Evolutionary conservation across 2,888 invertebrate genomes (phyloP), one percentile per base, ranked within the genome.

Genomic region (Ormia ochracea): DNA sequence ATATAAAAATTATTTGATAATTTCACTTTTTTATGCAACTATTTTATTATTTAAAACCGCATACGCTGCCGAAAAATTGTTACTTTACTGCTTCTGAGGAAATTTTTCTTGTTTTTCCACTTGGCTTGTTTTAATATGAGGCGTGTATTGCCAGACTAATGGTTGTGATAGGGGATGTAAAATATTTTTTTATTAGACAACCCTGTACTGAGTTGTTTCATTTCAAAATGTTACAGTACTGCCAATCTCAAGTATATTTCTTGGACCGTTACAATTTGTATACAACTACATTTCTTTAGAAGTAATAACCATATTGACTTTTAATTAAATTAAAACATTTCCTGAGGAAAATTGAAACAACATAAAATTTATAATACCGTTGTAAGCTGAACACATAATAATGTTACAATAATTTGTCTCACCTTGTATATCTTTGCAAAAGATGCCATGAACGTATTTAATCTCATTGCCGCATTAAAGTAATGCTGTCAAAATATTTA

Each of bases 61-160:
- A 36, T 17, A 45, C 59, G 52, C 31, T 26, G 21, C 9, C 0
- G 9, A 61, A 58, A 41, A 38, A 21, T 58, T 10, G n/a, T 36
- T 45, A 12, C 12, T 73, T 45, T 19, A 10, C 54, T 26, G 21
- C 38, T 41, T 23, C 31, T 31, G 17, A 36, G n/a, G 43, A 65
- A 74, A 50, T 19, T 26, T 54, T 63, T 59, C 28, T 31, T 41
- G 21, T 43, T 41, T 59, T 74, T 73, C 63, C 63, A 65, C 58
- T 58, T 50, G 74, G 75, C 66, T 75, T 68, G 50, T 28, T 59
- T 50, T 38, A 72, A 61, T 31, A 54, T 26, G n/a, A 38, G 14
- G 26, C 21, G 33, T 33, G 41, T 58, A 19, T 59, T 75, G 52
- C 68, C 68, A 54, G 61, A 76, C n/a, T 69, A 10, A 9, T 31